Evolutionary conservation across 37 sponge, comb jelly and placozoan species (phyloP), one percentile per base, ranked within the genome.

Genomic region (Halisarca cf. caerulea): DNA sequence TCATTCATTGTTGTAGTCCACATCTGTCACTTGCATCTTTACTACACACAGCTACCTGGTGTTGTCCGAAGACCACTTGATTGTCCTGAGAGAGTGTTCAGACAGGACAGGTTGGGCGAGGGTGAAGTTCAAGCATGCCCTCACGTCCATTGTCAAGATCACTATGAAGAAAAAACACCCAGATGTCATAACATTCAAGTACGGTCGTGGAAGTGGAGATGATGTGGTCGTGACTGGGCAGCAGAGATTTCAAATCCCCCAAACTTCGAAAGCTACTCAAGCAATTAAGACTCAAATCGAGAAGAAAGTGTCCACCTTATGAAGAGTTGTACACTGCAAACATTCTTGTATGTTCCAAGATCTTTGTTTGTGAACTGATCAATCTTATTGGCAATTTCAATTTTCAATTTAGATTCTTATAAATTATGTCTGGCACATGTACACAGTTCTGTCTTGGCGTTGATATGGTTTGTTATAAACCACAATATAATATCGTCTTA

Each of bases 151-250:
- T 17, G 79, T 93, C 73, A 95, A 92, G 80, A 95, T 95, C 72
- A 95, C 97, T 24, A 90, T 95, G 36, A 97, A 97, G 84, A 94
- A 95, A 86, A 90, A 91, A 80, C 83, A 95, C 27, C 95, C 95
- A 0, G 95, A 97, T 58, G 69, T 95, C 54, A 91, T 97, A 78
- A 95, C 98, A 15, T 95, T 97, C 88, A 92, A 86, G 81, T 93
- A 92, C 80, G 94, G 94, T 2, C 70, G 62, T 8, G 73, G 64
- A 0, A 44, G 44, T 0, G 84, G 77, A 23, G 88, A 88, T 24
- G 80, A 83, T 0, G 44, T 35, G 0, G 85, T 87, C 39, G 17
- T 89, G 45, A 91, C 88, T 2, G 53, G 80, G 23, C 88, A 78
- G 69, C 81, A 86, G 36, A 82, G 89, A 41, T 91, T 97, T 44